Percentiles rank a stretch among this genome's conserved stretches.
These are phyloP conservation scores for Pegea sp. DNA, from an alignment of 23 tunicate genomes.

Conservation along the genomic window DNA sequence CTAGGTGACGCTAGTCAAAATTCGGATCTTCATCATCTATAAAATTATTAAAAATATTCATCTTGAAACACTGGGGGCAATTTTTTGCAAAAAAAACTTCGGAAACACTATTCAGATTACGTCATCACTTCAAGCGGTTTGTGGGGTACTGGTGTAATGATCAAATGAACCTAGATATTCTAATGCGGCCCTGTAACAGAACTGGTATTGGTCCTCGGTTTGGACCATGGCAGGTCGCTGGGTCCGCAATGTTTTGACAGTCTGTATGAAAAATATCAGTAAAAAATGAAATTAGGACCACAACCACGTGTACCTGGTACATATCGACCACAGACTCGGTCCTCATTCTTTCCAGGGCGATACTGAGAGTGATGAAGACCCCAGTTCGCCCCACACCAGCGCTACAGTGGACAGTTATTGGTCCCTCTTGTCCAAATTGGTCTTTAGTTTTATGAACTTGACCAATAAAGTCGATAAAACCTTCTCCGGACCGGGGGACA, in stretches of 20 bases:
- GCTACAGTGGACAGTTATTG: conserved; percentile 98
- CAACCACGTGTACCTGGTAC: conserved; percentile 50
- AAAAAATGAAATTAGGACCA: too few relatives aligned
- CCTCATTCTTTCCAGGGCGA: conserved; percentile 89
- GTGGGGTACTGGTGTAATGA: conserved; percentile 86
- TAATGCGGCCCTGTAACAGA: conserved; percentile 95
- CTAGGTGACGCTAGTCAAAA: too few relatives aligned
- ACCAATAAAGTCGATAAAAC: conserved; percentile 94
- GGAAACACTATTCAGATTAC: too few relatives aligned
- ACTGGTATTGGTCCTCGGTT: conserved; percentile 96
- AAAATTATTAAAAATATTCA: too few relatives aligned
- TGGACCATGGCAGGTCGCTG: conserved; percentile 99
- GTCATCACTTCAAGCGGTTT: too few relatives aligned
- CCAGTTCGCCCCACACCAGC: conserved; percentile 99
- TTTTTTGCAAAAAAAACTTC: too few relatives aligned
- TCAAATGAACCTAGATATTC: conserved; percentile 97
- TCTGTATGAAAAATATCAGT: too few relatives aligned
- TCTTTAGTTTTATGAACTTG: conserved; percentile 99
- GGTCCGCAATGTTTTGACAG: conserved; percentile 92
- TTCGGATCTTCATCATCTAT: too few relatives aligned
- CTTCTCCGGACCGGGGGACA: conserved; percentile 93
- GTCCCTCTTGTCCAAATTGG: conserved; percentile 97
- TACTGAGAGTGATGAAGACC: conserved; percentile 83
- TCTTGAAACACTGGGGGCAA: too few relatives aligned
- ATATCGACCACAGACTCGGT: conserved; percentile 90